phyloP scores from a whole-genome alignment of 2,888 invertebrate genomes.

The Melieria omissa region DNA sequence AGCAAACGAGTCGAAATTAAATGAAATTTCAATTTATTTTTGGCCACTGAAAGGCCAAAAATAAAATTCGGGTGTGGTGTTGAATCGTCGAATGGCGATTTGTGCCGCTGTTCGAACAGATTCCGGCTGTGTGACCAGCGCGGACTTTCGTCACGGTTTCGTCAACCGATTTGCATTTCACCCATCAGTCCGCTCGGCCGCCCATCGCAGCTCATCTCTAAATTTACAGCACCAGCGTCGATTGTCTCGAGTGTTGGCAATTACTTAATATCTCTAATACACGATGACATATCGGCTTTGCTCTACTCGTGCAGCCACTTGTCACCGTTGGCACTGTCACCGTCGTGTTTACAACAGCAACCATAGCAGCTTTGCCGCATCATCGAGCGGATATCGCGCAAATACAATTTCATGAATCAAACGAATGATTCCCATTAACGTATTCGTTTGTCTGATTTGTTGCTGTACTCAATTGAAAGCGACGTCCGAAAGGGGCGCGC shows the following conservation, averaged over 20 bases:
- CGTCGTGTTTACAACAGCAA: too few relatives aligned
- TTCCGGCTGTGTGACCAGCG: conserved; percentile 33
- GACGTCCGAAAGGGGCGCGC: too few relatives aligned
- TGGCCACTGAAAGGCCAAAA: conserved; percentile 31
- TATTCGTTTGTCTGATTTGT: conserved; percentile 6
- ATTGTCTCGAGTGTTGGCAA: background rate
- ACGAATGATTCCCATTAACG: conserved; percentile 53
- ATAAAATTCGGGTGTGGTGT: conserved; percentile 37
- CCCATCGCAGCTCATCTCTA: conserved; percentile 44
- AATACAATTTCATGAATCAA: conserved; percentile 60
- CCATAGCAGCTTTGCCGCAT: too few relatives aligned
- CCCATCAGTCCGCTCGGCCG: too few relatives aligned
- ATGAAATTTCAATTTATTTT: conserved; percentile 33
- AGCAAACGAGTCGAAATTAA: background rate
- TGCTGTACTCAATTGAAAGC: background rate
- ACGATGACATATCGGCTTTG: conserved; percentile 18
- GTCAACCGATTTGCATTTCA: background rate
- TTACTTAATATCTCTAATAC: conserved; percentile 31
- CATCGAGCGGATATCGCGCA: conserved; percentile 25
- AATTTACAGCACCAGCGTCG: conserved; percentile 39
- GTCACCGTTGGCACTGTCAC: background rate
- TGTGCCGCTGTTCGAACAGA: conserved; percentile 10
- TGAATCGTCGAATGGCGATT: background rate
- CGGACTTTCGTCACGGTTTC: conserved; percentile 39
- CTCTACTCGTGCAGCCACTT: background rate